Evolutionary conservation across 2,797 vertebrate species (phyloP), one percentile per base, ranked within the genome.

Genomic region (Halcyon leucocephala): DNA sequence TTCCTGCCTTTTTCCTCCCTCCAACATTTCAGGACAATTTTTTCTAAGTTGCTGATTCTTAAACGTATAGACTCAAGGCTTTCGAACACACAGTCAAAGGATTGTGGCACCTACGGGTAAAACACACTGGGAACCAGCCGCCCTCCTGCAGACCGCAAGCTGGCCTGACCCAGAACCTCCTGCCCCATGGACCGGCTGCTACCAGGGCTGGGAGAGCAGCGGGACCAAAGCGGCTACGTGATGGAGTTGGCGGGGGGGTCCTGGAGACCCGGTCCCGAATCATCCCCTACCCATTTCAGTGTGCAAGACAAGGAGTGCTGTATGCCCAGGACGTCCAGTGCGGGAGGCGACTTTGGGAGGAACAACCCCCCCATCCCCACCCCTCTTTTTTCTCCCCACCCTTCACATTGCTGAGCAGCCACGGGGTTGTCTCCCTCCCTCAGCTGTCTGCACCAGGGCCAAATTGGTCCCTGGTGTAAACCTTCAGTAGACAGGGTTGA

Each of bases 41-140:
- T 97, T 97, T 97, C 93, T 97, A 96, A 96, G 92, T 90, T 97
- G 90, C 93, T 89, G 78, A 67, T 96, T 97, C 97, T 95, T 85
- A 96, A 95, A 84, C 93, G 88, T 97, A 96, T 54, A 89, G 82
- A 97, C 94, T 97, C 94, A 89, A 96, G 87, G 86, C 94, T 97
- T 97, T 95, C 0, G 69, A 92, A 95, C 78, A 92, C 95, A 97
- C 93, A 84, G 51, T 97, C 96, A 81, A 95, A 97, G 90, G 94
- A 95, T 71, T 84, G 89, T 73, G 96, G 94, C 80, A 55, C 97
- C 97, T 97, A 97, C 96, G 90, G 97, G 97, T 97, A 94, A 97
- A 97, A 96, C 77, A 60, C 71, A 19, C 24, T 1, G 12, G 92
- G 77, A 86, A 79, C 76, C 57, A 57, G 84, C 64, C 5, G 5